phyloP scores from a whole-genome alignment of 2,113 vertebrate species.

The Mustelus asterias region DNA sequence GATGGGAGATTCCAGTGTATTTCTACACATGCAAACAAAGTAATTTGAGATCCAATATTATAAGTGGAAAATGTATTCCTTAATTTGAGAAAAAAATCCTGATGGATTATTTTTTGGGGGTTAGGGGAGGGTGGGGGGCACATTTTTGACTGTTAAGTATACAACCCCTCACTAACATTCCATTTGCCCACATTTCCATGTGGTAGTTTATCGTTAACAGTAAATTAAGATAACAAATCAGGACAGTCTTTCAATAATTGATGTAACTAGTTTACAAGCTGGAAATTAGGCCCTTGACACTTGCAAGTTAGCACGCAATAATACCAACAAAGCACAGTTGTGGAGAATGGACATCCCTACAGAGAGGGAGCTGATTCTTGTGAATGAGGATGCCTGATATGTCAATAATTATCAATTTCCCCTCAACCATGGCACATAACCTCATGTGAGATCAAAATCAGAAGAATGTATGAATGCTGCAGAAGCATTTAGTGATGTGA shows the following conservation, averaged over 20 bases:
- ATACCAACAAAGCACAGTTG: background rate
- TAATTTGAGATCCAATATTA: background rate
- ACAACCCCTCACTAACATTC: background rate
- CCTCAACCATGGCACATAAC: background rate
- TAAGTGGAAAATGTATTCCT: background rate
- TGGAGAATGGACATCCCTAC: background rate
- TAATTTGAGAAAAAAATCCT: background rate
- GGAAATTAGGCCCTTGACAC: background rate
- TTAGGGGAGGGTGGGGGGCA: background rate
- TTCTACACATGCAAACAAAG: background rate
- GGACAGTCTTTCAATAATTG: background rate
- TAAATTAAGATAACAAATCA: slow-evolving; percentile 9
- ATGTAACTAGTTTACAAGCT: background rate
- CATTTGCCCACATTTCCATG: background rate
- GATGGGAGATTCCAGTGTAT: background rate
- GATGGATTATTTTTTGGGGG: background rate
- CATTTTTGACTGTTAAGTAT: background rate
- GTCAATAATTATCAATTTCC: background rate
- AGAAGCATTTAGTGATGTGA: background rate
- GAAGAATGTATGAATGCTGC: background rate
- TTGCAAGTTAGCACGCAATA: background rate
- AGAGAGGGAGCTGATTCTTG: background rate
- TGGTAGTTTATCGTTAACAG: background rate
- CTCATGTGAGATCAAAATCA: background rate
- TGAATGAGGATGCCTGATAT: background rate